Evolutionary conservation across 1,140 invertebrate genomes (phyloP).

Genomic region (Drosophila carrolli): DNA sequence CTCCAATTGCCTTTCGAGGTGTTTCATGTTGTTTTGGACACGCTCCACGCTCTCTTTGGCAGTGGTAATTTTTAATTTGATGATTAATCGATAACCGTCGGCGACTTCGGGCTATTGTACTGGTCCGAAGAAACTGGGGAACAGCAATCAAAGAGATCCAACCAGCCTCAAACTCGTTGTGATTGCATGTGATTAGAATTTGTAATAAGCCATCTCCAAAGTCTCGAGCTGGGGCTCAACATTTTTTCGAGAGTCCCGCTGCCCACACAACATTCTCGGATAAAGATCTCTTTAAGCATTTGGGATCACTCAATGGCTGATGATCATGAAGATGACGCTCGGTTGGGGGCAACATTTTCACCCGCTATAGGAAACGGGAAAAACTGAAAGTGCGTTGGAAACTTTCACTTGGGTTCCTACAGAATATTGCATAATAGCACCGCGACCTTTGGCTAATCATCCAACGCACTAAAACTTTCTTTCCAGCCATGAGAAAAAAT

Average conservation of each 20-base stretch:
- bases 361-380: constrained; percentile 54
- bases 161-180: constrained; percentile 27
- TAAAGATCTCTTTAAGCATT: constrained; percentile 61
- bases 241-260: constrained; percentile 26
- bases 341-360: constrained; percentile 51
- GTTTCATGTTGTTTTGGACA: constrained; percentile 65
- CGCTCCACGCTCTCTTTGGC: constrained; percentile 71
- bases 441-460: constrained; percentile 41
- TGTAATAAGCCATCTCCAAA: constrained; percentile 71
- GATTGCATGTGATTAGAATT: constrained; percentile 80
- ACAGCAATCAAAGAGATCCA: constrained; percentile 19
- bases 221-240: constrained; percentile 14
- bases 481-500: constrained; percentile 46
- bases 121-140: constrained; percentile 7
- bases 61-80: constrained; percentile 80
- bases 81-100: constrained; percentile 79
- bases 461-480: constrained; percentile 57
- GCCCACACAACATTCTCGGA: constrained; percentile 61
- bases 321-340: constrained; percentile 37
- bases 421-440: constrained; percentile 69
- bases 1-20: constrained; percentile 45
- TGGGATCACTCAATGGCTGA: constrained; percentile 41
- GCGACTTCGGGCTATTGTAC: constrained; percentile 69
- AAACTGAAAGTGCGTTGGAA: constrained; percentile 69
- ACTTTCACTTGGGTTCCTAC: constrained; percentile 69